Percentiles rank a stretch among this genome's conserved stretches.
Conservation (phyloP, 1,140 invertebrate genomes). For the Tribolium castaneum region DNA sequence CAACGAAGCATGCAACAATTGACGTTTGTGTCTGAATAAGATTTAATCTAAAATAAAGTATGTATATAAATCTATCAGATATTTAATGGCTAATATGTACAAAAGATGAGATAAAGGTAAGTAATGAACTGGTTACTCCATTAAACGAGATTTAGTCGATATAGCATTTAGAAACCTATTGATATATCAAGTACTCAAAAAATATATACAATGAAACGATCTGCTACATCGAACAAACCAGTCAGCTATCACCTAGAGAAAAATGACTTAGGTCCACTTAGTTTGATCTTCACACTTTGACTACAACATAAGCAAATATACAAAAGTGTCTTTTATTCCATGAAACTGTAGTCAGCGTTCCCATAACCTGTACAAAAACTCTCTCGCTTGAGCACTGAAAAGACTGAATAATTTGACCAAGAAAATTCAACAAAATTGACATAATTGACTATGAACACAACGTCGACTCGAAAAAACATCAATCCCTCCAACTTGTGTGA, state of each 20-base stretch:
- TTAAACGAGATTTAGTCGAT: conserved; percentile 21
- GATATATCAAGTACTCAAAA: conserved; percentile 13
- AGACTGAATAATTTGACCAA: conserved; percentile 32
- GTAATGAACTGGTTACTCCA: conserved; percentile 4
- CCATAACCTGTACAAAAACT: conserved; percentile 6
- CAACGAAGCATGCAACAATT: conserved; percentile 54
- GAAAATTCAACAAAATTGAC: not conserved
- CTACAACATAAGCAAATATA: conserved; percentile 30
- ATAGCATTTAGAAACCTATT: not conserved
- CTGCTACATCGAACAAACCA: conserved; percentile 33
- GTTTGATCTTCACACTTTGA: conserved; percentile 41
- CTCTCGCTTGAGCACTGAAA: conserved; percentile 27
- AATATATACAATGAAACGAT: conserved; percentile 6
- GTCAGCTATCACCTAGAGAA: conserved; percentile 1
- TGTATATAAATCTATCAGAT: conserved; percentile 14
- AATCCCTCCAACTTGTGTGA: not conserved
- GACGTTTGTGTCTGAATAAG: conserved; percentile 49
- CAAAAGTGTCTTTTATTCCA: conserved; percentile 34
- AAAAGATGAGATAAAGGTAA: conserved; percentile 17
- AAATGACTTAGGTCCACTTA: conserved; percentile 48
- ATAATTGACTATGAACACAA: conserved; percentile 38
- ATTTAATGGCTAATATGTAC: conserved; percentile 21
- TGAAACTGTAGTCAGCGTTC: conserved; percentile 1
- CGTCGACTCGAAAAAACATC: not conserved
- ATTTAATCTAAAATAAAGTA: conserved; percentile 39